phyloP scores from a whole-genome alignment of 2,888 invertebrate genomes.

The Tetranychus piercei region DNA sequence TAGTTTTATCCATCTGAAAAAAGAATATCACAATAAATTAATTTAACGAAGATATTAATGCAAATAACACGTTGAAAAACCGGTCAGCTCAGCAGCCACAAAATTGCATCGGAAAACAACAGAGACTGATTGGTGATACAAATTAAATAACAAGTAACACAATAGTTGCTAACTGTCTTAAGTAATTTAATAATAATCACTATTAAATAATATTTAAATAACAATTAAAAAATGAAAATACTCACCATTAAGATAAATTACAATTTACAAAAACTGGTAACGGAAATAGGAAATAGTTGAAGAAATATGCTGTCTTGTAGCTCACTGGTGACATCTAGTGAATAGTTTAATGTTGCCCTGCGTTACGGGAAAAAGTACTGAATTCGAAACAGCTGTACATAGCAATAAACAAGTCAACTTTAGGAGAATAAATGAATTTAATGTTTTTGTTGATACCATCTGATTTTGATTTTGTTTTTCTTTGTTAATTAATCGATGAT shows the following conservation, averaged over 20 bases:
- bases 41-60: background rate
- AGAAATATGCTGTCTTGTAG: background rate
- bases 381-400: too few species aligned
- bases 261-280: too few species aligned
- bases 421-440: too few species aligned
- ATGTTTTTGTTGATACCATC: background rate
- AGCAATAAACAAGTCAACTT: too few species aligned
- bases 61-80: background rate
- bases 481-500: background rate
- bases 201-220: background rate
- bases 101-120: background rate
- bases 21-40: background rate
- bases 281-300: background rate
- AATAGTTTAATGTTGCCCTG: background rate
- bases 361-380: background rate
- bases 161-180: background rate
- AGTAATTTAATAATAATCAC: too few species aligned
- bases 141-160: background rate
- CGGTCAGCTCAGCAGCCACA: background rate
- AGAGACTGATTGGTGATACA: background rate
- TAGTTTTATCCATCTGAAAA: conserved; percentile 4
- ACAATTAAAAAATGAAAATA: background rate
- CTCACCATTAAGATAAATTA: background rate
- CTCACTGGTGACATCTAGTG: background rate
- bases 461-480: background rate